Conservation (phyloP, 1,140 invertebrate species). For the Eupristina koningsbergeri region DNA sequence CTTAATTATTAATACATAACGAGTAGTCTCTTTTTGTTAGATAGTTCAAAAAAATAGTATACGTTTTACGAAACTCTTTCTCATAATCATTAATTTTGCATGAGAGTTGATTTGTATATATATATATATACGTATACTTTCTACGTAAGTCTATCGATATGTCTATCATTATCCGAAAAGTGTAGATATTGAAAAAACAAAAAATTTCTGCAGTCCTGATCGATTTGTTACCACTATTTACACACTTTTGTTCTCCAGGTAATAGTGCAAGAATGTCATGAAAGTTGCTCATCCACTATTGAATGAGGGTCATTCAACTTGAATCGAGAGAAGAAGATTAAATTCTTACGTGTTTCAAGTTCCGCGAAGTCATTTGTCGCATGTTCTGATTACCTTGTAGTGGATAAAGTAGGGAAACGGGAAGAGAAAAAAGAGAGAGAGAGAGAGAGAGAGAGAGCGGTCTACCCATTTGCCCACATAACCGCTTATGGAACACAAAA, state of each 20-base stretch:
- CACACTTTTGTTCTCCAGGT: neutral
- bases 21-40: neutral
- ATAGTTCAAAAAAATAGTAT: no score
- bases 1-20: neutral
- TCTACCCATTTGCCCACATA: slow-evolving; percentile 63
- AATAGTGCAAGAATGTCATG: neutral
- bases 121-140: no score
- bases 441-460: slow-evolving; percentile 41
- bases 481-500: slow-evolving; percentile 37
- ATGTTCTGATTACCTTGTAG: neutral
- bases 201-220: neutral
- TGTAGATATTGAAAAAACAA: no score
- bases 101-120: no score
- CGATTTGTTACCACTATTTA: neutral
- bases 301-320: no score
- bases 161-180: no score
- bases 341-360: no score
- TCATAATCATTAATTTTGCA: no score
- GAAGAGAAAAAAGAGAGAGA: neutral
- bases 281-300: neutral
- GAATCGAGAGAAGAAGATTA: no score
- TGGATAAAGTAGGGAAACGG: neutral
- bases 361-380: no score
- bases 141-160: no score
- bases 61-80: no score